Evolutionary conservation across 2,113 vertebrate genomes (phyloP), one percentile per base, ranked within the genome.

Genomic region (Gallinago undulata): DNA sequence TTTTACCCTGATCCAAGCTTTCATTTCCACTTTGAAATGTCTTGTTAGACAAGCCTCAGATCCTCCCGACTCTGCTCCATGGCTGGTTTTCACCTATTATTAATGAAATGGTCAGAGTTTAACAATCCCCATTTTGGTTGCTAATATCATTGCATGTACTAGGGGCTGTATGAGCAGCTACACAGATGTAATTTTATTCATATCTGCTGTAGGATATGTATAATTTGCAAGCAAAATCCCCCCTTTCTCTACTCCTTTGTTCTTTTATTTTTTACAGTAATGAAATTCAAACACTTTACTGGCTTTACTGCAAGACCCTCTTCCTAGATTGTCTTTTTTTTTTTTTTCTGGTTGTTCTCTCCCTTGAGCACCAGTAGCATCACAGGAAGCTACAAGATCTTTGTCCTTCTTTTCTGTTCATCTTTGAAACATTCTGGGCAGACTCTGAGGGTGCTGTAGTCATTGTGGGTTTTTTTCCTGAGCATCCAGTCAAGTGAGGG

Each of bases 31-130:
- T 97, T 97, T 97, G 96, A 96, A 97, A 97, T 89, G 72, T 93
- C 97, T 97, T 96, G 80, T 97, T 96, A 98, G 94, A 95, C 93
- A 97, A 96, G 93, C 84, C 91, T 97, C 93, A 97, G 87, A 96
- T 91, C 92, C 85, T 96, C 85, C 78, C 13, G 7, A 84, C 69
- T 92, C 79, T 64, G 67, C 55, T 91, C 33, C 35, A 27, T 76
- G 78, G 63, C 68, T 94, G 73, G 13, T 97, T 89, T 83, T 87
- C 63, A 88, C 91, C 72, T 75, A 75, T 90, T 90, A 88, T 92
- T 93, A 91, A 91, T 95, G 89, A 90, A 95, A 89, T 64, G 53
- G 86, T 86, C 72, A 66, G 86, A 97, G 62, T 69, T 96, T 93
- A 95, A 92, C 84, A 94, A 89, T 93, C 84, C 73, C 69, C 72